These are phyloP conservation scores for Miniopterus natalensis DNA, from an alignment of 2,113 vertebrate species.

Conservation along the genomic window DNA sequence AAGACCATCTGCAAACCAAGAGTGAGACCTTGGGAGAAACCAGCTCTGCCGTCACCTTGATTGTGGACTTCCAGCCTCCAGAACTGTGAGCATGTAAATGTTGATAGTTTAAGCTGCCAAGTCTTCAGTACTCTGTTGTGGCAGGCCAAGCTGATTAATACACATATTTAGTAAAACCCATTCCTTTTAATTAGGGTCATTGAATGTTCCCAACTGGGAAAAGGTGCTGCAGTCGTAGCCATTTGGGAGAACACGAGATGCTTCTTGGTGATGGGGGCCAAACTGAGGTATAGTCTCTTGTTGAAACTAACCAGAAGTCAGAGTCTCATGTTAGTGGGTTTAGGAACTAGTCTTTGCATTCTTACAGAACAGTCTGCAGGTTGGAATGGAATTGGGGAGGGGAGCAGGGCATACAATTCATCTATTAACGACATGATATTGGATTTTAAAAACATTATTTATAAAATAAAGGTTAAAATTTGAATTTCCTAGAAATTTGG, in stretches of 20 bases:
- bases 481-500: not conserved
- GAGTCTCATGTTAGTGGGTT: not conserved
- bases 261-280: not conserved
- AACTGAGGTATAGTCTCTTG: not conserved
- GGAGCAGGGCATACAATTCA: not conserved
- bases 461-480: conserved; percentile 15
- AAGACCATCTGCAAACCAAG: not conserved
- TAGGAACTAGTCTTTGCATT: not conserved
- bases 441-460: conserved; percentile 42
- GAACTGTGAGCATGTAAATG: not conserved
- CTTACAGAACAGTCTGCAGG: not conserved
- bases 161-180: not conserved
- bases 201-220: not conserved
- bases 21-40: not conserved
- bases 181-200: not conserved
- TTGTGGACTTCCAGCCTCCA: not conserved
- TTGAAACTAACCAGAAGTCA: not conserved
- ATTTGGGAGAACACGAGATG: not conserved
- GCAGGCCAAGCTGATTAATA: not conserved
- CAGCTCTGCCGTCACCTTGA: not conserved
- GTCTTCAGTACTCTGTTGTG: too few relatives aligned
- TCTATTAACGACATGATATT: not conserved
- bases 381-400: not conserved
- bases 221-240: not conserved
- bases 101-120: not conserved